Conservation (phyloP, 2,113 vertebrate species). For the Otolemur garnettii region DNA sequence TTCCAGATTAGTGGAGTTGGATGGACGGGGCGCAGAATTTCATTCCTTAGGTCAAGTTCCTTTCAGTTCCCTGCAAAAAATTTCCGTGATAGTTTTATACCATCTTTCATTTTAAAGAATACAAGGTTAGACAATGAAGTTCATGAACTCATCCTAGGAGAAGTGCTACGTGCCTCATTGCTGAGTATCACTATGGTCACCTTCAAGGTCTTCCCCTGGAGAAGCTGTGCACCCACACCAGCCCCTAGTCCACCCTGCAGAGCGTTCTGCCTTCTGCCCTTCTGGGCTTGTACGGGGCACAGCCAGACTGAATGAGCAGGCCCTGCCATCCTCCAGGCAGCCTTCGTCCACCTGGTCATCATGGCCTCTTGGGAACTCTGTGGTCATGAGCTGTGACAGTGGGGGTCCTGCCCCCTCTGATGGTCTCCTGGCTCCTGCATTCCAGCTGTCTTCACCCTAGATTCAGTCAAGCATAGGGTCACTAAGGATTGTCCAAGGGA, state of each 20-base stretch:
- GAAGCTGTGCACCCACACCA: no score
- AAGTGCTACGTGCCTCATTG: no score
- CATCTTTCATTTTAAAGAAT: background rate
- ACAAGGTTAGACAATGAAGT: no score
- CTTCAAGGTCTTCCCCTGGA: no score
- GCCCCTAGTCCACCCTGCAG: no score
- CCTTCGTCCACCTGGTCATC: fast-evolving
- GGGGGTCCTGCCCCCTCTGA: background rate
- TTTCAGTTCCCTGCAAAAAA: background rate
- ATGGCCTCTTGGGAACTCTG: background rate
- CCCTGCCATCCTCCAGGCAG: fast-evolving
- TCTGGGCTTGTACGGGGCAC: background rate
- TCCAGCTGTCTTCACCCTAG: background rate
- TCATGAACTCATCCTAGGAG: no score
- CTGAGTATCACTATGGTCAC: no score
- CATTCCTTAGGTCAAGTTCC: background rate
- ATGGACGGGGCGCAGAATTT: background rate
- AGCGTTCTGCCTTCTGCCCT: background rate
- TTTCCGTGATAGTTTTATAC: background rate
- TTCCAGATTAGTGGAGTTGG: background rate
- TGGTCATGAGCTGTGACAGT: background rate
- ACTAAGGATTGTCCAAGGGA: background rate
- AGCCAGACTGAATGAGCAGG: background rate
- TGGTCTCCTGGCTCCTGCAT: background rate
- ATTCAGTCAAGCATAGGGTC: background rate